Evolutionary conservation across 2,113 vertebrate species (phyloP), one percentile per base, ranked within the genome.

Genomic region (Chlorodrepanis virens): DNA sequence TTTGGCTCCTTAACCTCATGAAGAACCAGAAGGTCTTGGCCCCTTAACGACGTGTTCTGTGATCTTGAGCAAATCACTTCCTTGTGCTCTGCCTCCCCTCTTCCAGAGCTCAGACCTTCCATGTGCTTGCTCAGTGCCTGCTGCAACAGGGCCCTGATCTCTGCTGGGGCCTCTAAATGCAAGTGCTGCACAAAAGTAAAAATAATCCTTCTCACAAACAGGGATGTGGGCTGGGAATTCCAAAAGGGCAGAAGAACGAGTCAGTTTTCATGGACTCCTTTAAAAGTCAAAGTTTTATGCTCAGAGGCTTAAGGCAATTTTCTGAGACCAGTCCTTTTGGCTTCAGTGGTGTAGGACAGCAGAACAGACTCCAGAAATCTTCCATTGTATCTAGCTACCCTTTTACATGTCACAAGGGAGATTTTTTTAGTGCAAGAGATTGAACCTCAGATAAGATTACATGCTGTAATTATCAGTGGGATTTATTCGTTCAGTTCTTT

Each of bases 361-460:
- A 95, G 79, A 81, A 42, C 52, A 87, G 68, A 56, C 21, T 91
- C 68, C 85, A 95, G 90, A 50, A 83, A 75, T 71, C 92, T 89
- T 89, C 85, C 6, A 1, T 81, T 84, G 4, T 93, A 60, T 90
- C 87, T 86, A 47, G 81, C 79, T 83, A 37, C 50, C 35, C 82
- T 92, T 89, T 96, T 86, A 93, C n/a, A 84, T 78, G 65, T 68
- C 83, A 28, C 80, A 56, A 33, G 95, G 83, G 93, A 83, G 82
- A 75, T 40, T 75, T 93, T 76, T 74, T 84, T 49, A 90, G 80
- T 60, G 90, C 64, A 89, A 49, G 64, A 95, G 83, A 92, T 54
- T 93, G 88, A 83, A 67, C 44, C 69, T 93, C 40, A 77, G 93
- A 88, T 96, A 94, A 94, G 92, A 89, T 67, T 91, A 53, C 39